These are phyloP conservation scores for Apotomis turbidana DNA, from an alignment of 2,888 invertebrate species.

Conservation along the genomic window DNA sequence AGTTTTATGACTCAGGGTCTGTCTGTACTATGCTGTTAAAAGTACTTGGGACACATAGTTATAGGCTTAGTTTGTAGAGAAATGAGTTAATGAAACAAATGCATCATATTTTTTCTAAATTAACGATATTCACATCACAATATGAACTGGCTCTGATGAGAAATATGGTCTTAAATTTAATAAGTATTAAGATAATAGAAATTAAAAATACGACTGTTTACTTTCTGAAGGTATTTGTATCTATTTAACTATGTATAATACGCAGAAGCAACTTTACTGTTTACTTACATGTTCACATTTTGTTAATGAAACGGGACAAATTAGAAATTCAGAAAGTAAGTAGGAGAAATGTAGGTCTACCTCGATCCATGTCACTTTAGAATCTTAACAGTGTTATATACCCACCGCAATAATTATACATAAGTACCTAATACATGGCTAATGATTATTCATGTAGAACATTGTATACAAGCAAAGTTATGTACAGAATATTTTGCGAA, in stretches of 20 bases:
- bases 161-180: slow-evolving; percentile 30
- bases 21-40: slow-evolving; percentile 35
- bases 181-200: slow-evolving; percentile 34
- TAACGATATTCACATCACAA: slow-evolving; percentile 30
- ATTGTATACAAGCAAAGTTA: slow-evolving; percentile 58
- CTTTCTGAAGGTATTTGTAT: slow-evolving; percentile 4
- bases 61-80: slow-evolving; percentile 25
- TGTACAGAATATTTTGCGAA: slow-evolving; percentile 79
- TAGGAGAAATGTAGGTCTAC: slow-evolving; percentile 32
- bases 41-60: slow-evolving; percentile 35
- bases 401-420: slow-evolving; percentile 43
- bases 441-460: slow-evolving; percentile 63
- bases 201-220: slow-evolving; percentile 9
- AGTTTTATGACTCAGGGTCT: slow-evolving; percentile 21
- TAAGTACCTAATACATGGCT: slow-evolving; percentile 30
- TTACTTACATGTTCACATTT: slow-evolving; percentile 5
- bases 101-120: slow-evolving; percentile 37
- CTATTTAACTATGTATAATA: neutral
- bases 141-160: slow-evolving; percentile 16
- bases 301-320: neutral
- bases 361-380: slow-evolving; percentile 41
- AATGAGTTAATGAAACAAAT: slow-evolving; percentile 25
- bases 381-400: slow-evolving; percentile 41
- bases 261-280: neutral
- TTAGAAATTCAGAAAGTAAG: slow-evolving; percentile 1